Evolutionary conservation across 2,888 invertebrate species (phyloP).

Genomic region (Fabriciana adippe): DNA sequence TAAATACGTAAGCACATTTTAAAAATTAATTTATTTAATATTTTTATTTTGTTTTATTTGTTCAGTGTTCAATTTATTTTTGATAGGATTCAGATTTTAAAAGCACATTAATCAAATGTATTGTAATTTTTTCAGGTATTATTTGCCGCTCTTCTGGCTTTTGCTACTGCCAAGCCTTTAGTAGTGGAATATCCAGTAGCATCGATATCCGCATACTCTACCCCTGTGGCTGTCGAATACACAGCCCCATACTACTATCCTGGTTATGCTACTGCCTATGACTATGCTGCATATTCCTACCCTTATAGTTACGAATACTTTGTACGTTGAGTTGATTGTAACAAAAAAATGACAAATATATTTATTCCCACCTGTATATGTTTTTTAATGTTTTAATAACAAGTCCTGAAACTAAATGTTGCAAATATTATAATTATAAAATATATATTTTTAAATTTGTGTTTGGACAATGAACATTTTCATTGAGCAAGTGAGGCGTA

Average conservation of each 20-base stretch:
- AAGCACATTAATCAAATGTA: no score
- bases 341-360: conserved; percentile 22
- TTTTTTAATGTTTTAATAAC: background rate
- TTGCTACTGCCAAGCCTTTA: conserved; percentile 76
- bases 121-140: conserved; percentile 53
- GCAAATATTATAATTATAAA: background rate
- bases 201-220: conserved; percentile 61
- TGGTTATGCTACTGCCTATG: conserved; percentile 55
- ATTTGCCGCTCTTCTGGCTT: conserved; percentile 79
- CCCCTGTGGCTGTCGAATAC: conserved; percentile 75
- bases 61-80: no score
- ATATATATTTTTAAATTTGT: background rate
- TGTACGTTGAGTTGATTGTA: conserved; percentile 51
- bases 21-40: conserved; percentile 14
- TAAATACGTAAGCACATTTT: conserved; percentile 70
- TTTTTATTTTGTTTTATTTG: no score
- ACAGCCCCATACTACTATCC: conserved; percentile 74
- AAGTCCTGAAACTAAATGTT: no score
- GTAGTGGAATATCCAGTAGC: conserved; percentile 62
- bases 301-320: conserved; percentile 62
- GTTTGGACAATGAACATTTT: background rate
- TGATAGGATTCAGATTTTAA: no score
- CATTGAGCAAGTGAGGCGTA: background rate
- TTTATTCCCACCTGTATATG: conserved; percentile 21
- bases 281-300: conserved; percentile 65